Evolutionary conservation across 2,888 invertebrate species (phyloP).

Genomic region (Seira sanloemensis): DNA sequence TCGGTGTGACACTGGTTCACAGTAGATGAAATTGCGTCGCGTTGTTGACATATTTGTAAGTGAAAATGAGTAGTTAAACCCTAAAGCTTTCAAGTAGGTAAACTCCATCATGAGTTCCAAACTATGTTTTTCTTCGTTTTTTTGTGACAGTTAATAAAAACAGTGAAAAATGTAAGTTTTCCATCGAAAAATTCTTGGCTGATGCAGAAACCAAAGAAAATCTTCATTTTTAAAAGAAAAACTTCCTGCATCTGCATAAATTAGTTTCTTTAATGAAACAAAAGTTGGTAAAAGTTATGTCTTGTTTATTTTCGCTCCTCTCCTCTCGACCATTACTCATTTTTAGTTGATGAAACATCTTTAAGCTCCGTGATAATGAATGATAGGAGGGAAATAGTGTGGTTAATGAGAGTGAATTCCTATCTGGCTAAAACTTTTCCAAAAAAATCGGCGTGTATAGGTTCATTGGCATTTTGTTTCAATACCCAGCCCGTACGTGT

Average conservation of each 20-base stretch:
- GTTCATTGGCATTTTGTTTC: background rate
- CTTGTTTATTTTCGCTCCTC: background rate
- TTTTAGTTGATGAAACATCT: background rate
- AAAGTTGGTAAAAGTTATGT: background rate
- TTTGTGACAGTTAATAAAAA: constrained; percentile 35
- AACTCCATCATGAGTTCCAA: background rate
- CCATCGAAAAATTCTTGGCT: background rate
- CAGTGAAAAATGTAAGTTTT: too few relatives aligned
- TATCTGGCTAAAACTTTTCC: background rate
- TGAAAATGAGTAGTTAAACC: background rate
- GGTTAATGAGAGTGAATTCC: too few relatives aligned
- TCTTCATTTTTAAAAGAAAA: background rate
- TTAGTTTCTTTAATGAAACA: background rate
- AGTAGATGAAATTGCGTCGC: background rate
- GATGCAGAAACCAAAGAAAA: background rate
- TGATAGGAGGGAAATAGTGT: too few relatives aligned
- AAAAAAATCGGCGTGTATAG: background rate
- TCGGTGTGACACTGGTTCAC: background rate
- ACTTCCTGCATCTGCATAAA: background rate
- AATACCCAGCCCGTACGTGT: too few relatives aligned
- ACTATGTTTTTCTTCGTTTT: background rate
- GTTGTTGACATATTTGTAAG: background rate
- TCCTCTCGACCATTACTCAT: background rate
- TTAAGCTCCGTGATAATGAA: too few relatives aligned
- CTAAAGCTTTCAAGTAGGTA: constrained; percentile 4